Evolutionary conservation across 2,888 invertebrate genomes (phyloP).

Genomic region (Andrena minutula): DNA sequence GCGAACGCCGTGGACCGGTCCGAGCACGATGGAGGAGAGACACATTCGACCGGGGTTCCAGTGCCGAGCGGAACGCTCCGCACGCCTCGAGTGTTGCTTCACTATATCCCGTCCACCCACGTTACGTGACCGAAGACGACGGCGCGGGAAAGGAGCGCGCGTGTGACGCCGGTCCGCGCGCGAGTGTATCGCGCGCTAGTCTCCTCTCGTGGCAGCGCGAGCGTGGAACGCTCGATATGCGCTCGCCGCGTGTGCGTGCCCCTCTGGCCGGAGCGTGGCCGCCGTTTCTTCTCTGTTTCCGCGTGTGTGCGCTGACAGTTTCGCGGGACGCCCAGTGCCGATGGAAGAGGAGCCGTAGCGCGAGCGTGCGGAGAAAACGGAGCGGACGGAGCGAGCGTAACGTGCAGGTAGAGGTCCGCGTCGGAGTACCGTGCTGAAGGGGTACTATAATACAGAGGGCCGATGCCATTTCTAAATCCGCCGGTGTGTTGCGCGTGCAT

Average conservation of each 20-base stretch:
- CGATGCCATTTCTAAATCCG: slow-evolving; percentile 38
- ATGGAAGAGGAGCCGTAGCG: too few relatives aligned
- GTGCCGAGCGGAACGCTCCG: not conserved
- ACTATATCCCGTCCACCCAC: not conserved
- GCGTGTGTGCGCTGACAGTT: slow-evolving; percentile 33
- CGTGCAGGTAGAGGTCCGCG: slow-evolving; percentile 2
- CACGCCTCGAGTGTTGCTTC: not conserved
- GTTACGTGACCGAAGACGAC: not conserved
- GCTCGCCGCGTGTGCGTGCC: slow-evolving; percentile 44
- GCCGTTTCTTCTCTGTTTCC: slow-evolving; percentile 10
- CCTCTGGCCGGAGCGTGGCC: not conserved
- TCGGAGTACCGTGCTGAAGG: slow-evolving; percentile 18
- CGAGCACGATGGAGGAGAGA: not conserved
- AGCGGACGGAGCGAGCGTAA: not conserved
- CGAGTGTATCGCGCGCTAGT: slow-evolving; percentile 46
- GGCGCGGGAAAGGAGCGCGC: slow-evolving; percentile 21
- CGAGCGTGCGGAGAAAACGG: not conserved
- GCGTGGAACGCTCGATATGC: slow-evolving; percentile 29
- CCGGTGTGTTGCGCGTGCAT: slow-evolving; percentile 21
- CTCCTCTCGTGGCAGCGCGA: slow-evolving; percentile 22
- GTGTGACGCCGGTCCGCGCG: slow-evolving; percentile 61
- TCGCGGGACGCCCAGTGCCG: slow-evolving; percentile 16
- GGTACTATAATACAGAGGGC: slow-evolving; percentile 4
- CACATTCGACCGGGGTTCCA: not conserved
- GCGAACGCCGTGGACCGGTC: not conserved